Percentiles rank a stretch among this genome's conserved stretches.
phyloP scores from a whole-genome alignment of 2,113 vertebrate species.

The Atractosteus spatula region DNA sequence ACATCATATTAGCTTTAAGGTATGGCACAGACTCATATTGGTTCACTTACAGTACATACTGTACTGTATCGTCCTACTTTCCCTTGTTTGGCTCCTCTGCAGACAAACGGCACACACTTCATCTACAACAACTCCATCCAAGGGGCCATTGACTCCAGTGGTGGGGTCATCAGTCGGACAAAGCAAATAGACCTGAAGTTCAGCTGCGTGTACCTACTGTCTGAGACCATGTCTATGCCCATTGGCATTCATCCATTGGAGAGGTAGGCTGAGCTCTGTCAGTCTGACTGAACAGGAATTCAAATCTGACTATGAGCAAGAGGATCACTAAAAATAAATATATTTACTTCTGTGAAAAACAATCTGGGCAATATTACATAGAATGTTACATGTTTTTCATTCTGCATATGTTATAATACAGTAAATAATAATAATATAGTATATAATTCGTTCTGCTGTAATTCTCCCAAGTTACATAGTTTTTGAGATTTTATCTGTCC shows the following conservation, averaged over 20 bases:
- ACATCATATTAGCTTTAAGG: too few species aligned
- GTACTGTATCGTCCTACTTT: neutral
- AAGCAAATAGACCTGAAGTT: slow-evolving; percentile 33
- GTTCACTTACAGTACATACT: neutral
- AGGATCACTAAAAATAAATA: too few species aligned
- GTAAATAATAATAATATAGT: too few species aligned
- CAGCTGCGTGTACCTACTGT: slow-evolving; percentile 38
- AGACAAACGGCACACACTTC: slow-evolving; percentile 34
- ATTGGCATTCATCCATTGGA: slow-evolving; percentile 47
- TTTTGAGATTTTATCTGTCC: too few species aligned
- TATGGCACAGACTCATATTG: neutral
- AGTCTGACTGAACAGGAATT: too few species aligned
- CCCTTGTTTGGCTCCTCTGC: neutral
- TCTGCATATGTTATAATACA: too few species aligned
- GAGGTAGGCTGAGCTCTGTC: slow-evolving; percentile 35
- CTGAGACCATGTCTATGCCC: slow-evolving; percentile 33
- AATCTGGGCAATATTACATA: too few species aligned
- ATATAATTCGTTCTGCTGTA: too few species aligned
- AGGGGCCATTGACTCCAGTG: slow-evolving; percentile 9
- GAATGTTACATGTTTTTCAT: too few species aligned
- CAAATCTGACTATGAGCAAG: too few species aligned
- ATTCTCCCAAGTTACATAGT: too few species aligned
- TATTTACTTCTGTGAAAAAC: too few species aligned
- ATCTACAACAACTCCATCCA: slow-evolving; percentile 29
- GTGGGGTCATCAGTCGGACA: slow-evolving; percentile 28